A percentile compares a stretch with the other conserved stretches of the same genome.
Conservation (phyloP, 2,888 invertebrate genomes). For the Tinea pellionella region DNA sequence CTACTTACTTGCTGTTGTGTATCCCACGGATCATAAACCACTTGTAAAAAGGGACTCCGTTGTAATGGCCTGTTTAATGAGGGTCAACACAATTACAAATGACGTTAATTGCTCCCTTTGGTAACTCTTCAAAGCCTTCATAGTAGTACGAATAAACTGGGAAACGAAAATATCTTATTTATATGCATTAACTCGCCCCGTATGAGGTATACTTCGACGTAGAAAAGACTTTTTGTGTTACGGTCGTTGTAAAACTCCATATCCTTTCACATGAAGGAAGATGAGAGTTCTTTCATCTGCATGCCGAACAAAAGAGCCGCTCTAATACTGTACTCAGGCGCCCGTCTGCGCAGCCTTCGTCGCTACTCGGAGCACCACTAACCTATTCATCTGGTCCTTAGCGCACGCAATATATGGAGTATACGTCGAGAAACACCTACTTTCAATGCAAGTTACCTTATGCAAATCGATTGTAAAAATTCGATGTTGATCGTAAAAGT, state of each 20-base stretch:
- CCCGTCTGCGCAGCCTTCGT: conserved; percentile 2
- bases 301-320: conserved; percentile 15
- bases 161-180: neutral
- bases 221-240: conserved; percentile 15
- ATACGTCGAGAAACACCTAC: too few species aligned
- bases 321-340: conserved; percentile 14
- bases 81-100: conserved; percentile 37
- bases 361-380: neutral
- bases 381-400: conserved; percentile 7
- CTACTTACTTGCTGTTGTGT: neutral
- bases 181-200: conserved; percentile 6
- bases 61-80: conserved; percentile 31
- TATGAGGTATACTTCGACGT: neutral
- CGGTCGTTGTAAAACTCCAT: conserved; percentile 14
- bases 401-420: neutral
- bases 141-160: neutral
- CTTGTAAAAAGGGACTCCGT: conserved; percentile 28
- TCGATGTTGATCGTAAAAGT: too few species aligned
- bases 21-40: conserved; percentile 29
- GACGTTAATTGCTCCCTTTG: conserved; percentile 34
- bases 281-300: conserved; percentile 17
- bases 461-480: too few species aligned
- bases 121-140: conserved; percentile 9
- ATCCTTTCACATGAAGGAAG: conserved; percentile 16
- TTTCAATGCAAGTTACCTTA: too few species aligned